Evolutionary conservation across 1,140 invertebrate species (phyloP), one percentile per base, ranked within the genome.

Genomic region (Penaeus japonicus): DNA sequence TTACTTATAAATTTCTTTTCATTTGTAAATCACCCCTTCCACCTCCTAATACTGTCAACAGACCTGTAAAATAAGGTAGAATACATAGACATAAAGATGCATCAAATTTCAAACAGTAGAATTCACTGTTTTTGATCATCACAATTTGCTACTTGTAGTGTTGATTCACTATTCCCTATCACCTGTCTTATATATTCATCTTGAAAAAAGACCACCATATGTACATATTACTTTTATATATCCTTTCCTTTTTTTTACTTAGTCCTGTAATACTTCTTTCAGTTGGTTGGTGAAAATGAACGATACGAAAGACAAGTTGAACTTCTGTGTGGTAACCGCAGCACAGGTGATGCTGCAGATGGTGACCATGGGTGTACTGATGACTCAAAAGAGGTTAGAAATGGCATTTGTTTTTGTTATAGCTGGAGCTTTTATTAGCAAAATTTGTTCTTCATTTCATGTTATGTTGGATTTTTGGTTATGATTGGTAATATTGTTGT

Each of bases 281-380:
- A 93, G 93, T 75, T 93, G 65, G 92, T 93, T n/a, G 87, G 92
- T n/a, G 91, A 90, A 55, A 94, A 93, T 91, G 93, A 93, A 90
- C 91, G 92, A 32, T 89, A 93, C 15, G 92, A 93, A 89, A 92
- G 92, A 89, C 91, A 93, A 89, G 18, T 93, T 12, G 89, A 91
- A 77, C 89, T 88, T 18, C 65, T 91, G 10, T 92, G 91, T 83
- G 75, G 82, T 30, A 87, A 89, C 18, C 65, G 84, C 35, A 81
- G 82, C 79, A 62, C 87, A 80, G 84, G 84, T 1, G 32, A 70
- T 88, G 39, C 32, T 27, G 83, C 85, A n/a, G 84, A 90, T 84
- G 89, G 79, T 70, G 85, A 87, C 24, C 78, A 87, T 39, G 65
- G 85, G 32, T 87, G 54, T 39, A 87, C 85, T 18, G 89, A 90